These are phyloP conservation scores for Drosophila sulfurigaster DNA, from an alignment of 1,140 invertebrate genomes.

Conservation along the genomic window DNA sequence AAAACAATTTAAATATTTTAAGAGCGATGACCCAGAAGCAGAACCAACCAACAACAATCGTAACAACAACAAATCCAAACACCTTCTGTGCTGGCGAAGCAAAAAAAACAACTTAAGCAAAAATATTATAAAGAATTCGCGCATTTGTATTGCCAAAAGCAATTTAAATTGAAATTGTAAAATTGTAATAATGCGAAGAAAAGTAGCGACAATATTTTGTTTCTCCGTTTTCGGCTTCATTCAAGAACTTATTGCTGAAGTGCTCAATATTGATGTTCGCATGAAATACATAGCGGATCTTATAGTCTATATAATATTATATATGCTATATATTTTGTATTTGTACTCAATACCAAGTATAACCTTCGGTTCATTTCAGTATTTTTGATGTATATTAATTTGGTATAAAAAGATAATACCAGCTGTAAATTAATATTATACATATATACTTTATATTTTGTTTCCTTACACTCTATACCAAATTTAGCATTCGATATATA, in stretches of 20 bases:
- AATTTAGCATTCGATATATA: too few species aligned
- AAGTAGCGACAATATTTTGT: conserved; percentile 15
- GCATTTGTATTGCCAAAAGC: conserved; percentile 33
- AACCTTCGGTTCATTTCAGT: too few species aligned
- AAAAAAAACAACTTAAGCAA: conserved; percentile 30
- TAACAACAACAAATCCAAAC: conserved; percentile 60
- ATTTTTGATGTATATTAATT: too few species aligned
- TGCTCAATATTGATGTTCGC: neutral
- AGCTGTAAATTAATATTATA: too few species aligned
- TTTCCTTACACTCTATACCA: too few species aligned
- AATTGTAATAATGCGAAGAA: conserved; percentile 37
- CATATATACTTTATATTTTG: too few species aligned
- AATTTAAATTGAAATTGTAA: conserved; percentile 64
- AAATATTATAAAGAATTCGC: conserved; percentile 61
- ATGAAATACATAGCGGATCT: too few species aligned
- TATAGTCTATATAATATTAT: too few species aligned
- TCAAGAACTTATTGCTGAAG: conserved; percentile 34
- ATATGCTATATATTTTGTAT: too few species aligned
- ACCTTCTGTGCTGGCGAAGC: conserved; percentile 62
- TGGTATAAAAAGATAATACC: too few species aligned
- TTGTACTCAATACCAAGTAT: too few species aligned
- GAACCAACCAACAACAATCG: conserved; percentile 41
- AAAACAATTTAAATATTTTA: conserved; percentile 83
- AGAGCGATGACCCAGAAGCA: conserved; percentile 81
- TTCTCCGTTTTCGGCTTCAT: conserved; percentile 19